Percentiles rank a stretch among this genome's conserved stretches.
phyloP scores from a whole-genome alignment of 2,888 invertebrate genomes.

The Napeogenes inachia region DNA sequence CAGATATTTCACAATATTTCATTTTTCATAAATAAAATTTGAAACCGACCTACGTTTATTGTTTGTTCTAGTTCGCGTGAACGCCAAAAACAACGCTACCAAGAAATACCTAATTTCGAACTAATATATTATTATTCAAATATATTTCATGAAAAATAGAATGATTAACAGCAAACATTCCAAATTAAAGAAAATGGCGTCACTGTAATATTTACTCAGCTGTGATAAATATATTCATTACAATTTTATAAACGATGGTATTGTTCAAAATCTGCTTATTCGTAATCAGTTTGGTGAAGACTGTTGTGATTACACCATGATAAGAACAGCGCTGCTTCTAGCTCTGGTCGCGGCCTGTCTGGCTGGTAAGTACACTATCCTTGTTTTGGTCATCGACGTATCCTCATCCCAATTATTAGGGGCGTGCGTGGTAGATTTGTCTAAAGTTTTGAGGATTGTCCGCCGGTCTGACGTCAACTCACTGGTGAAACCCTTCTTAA shows the following conservation, averaged over 20 bases:
- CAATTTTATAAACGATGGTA: slow-evolving; percentile 22
- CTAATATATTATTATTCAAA: neutral
- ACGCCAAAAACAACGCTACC: neutral
- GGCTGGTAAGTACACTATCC: slow-evolving; percentile 23
- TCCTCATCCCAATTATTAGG: too few relatives aligned
- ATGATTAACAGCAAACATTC: neutral
- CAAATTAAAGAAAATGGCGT: neutral
- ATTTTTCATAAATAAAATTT: too few relatives aligned
- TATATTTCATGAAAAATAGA: neutral
- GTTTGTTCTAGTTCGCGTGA: too few relatives aligned
- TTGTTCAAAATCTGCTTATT: slow-evolving; percentile 6
- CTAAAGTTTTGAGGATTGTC: too few relatives aligned
- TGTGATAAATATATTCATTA: slow-evolving; percentile 29
- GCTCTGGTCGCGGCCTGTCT: slow-evolving; percentile 20
- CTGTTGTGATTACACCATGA: slow-evolving; percentile 11
- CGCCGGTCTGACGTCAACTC: too few relatives aligned
- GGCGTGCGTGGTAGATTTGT: too few relatives aligned
- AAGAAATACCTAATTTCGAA: neutral
- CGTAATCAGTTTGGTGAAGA: slow-evolving; percentile 7
- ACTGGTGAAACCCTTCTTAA: too few relatives aligned
- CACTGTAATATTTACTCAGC: slow-evolving; percentile 17
- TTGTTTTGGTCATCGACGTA: neutral
- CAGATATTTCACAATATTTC: too few relatives aligned
- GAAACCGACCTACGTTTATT: too few relatives aligned
- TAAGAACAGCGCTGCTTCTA: slow-evolving; percentile 11